Percentiles rank a stretch among this genome's conserved stretches.
These are phyloP conservation scores for Acronicta leporina DNA, from an alignment of 2,888 invertebrate species.

Conservation along the genomic window DNA sequence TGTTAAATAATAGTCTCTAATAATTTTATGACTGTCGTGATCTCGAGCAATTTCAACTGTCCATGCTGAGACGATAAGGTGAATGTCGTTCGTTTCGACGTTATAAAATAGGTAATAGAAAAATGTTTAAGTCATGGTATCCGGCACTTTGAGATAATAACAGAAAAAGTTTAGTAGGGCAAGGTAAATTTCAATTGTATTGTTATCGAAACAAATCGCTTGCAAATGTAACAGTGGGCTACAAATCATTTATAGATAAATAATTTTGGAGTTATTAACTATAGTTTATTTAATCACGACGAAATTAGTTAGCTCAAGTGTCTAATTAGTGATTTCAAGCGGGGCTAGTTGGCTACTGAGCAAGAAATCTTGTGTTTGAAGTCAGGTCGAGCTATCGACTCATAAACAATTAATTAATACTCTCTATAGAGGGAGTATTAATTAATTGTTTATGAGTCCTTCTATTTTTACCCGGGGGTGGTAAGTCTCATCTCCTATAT, in stretches of 20 bases:
- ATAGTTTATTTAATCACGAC: too few relatives aligned
- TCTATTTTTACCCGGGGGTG: too few relatives aligned
- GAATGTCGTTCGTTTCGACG: constrained; percentile 28
- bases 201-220: constrained; percentile 20
- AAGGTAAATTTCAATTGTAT: constrained; percentile 59
- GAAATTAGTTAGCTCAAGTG: too few relatives aligned
- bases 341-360: too few relatives aligned
- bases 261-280: constrained; percentile 1
- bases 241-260: neutral
- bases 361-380: too few relatives aligned
- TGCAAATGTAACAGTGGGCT: constrained; percentile 2
- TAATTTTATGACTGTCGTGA: constrained; percentile 47
- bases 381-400: too few relatives aligned
- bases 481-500: too few relatives aligned
- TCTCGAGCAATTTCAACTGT: constrained; percentile 41
- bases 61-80: constrained; percentile 24
- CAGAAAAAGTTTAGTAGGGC: constrained; percentile 57
- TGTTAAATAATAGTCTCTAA: constrained; percentile 34
- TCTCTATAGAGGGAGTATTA: too few relatives aligned
- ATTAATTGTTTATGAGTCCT: too few relatives aligned
- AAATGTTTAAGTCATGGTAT: constrained; percentile 45
- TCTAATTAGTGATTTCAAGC: too few relatives aligned
- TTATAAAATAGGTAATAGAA: constrained; percentile 39
- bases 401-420: too few relatives aligned
- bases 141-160: constrained; percentile 51